A percentile compares a stretch with the other conserved stretches of the same genome.
phyloP scores from a whole-genome alignment of 2,888 invertebrate species.

The Epinotia ramella region DNA sequence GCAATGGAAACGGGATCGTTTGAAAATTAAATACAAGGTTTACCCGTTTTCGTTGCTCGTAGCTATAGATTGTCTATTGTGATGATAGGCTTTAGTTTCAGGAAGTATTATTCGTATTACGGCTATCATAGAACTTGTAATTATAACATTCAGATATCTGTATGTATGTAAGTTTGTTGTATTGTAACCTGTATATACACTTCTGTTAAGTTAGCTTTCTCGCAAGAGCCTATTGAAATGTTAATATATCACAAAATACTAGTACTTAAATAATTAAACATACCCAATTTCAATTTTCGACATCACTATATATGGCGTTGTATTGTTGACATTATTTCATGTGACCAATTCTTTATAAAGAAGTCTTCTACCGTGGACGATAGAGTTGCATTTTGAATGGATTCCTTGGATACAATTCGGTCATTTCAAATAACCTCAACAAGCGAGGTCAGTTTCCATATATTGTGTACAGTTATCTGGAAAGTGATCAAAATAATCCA shows the following conservation, averaged over 20 bases:
- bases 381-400: too few relatives aligned
- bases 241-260: neutral
- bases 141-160: neutral
- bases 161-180: constrained; percentile 14
- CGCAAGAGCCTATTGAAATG: neutral
- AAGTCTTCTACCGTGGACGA: too few relatives aligned
- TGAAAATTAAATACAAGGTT: neutral
- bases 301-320: too few relatives aligned
- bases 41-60: neutral
- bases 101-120: constrained; percentile 36
- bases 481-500: too few relatives aligned
- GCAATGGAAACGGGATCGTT: neutral
- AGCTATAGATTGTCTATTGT: neutral
- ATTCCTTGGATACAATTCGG: too few relatives aligned
- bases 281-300: too few relatives aligned
- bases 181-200: neutral
- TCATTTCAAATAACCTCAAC: too few relatives aligned
- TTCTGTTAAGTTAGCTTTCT: constrained; percentile 2
- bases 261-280: too few relatives aligned
- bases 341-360: too few relatives aligned
- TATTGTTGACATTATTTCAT: too few relatives aligned
- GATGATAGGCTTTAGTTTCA: constrained; percentile 16
- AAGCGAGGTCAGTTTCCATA: too few relatives aligned
- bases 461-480: too few relatives aligned
- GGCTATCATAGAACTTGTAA: constrained; percentile 13